phyloP scores from a whole-genome alignment of 2,113 vertebrate species.

The Meles meles region DNA sequence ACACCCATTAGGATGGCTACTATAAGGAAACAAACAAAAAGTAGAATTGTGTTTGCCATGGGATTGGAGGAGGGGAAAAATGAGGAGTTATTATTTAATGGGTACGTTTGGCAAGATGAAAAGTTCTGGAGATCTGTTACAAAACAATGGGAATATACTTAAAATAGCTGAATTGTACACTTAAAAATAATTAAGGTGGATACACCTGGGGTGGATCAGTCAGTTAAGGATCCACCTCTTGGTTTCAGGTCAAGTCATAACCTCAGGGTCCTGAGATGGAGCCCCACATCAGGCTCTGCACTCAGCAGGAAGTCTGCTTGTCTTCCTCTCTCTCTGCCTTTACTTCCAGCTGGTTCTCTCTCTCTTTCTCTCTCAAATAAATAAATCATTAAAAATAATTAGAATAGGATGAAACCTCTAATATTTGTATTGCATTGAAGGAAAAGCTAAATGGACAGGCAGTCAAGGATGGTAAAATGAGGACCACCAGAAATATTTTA shows the following conservation, averaged over 20 bases:
- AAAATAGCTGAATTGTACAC: neutral
- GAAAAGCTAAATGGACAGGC: neutral
- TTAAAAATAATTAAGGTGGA: neutral
- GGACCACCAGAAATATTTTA: too few relatives aligned
- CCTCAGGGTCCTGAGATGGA: neutral
- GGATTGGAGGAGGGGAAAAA: neutral
- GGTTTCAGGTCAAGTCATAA: neutral
- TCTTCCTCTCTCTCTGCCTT: neutral
- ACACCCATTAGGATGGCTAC: neutral
- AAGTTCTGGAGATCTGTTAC: neutral
- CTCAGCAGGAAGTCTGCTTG: neutral
- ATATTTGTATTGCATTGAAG: neutral
- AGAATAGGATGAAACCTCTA: neutral
- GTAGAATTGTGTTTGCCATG: neutral
- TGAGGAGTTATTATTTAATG: neutral
- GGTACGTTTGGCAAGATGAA: neutral
- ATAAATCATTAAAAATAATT: neutral
- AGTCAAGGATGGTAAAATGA: neutral
- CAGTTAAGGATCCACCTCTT: neutral
- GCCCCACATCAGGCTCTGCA: neutral
- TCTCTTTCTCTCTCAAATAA: neutral
- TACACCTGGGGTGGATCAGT: neutral
- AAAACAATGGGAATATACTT: neutral
- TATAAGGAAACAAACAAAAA: neutral
- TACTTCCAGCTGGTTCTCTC: neutral